Percentiles rank a stretch among this genome's conserved stretches.
phyloP scores from a whole-genome alignment of 1,140 invertebrate species.

The Halictus rubicundus region DNA sequence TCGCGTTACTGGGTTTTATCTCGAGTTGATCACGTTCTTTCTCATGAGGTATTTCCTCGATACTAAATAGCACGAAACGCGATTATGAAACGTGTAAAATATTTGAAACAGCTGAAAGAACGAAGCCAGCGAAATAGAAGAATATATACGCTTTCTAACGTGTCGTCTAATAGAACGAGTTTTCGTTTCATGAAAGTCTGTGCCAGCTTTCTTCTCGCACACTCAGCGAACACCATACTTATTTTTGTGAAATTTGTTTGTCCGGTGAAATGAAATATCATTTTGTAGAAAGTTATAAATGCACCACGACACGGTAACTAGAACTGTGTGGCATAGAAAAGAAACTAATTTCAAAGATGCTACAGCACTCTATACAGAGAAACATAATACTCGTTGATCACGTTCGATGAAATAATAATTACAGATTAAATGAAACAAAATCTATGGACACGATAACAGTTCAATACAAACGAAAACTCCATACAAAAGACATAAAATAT shows the following conservation, averaged over 20 bases:
- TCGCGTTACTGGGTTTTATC: slow-evolving; percentile 1
- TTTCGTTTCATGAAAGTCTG: slow-evolving; percentile 18
- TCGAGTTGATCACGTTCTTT: not conserved
- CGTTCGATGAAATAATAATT: slow-evolving; percentile 1
- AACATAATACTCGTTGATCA: not conserved
- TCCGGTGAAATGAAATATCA: not conserved
- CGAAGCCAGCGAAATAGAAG: slow-evolving; percentile 38
- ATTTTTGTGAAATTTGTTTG: too few relatives aligned
- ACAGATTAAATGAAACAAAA: not conserved
- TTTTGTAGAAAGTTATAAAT: not conserved
- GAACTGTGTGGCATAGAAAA: not conserved
- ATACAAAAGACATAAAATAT: slow-evolving; percentile 4
- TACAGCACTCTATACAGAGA: not conserved
- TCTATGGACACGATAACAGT: not conserved
- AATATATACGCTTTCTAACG: slow-evolving; percentile 31
- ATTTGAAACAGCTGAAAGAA: slow-evolving; percentile 13
- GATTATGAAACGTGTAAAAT: slow-evolving; percentile 28
- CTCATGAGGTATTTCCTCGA: not conserved
- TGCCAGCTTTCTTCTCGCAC: not conserved
- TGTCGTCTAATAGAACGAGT: not conserved
- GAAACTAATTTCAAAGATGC: not conserved
- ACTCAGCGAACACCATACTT: too few relatives aligned
- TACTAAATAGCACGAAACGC: not conserved
- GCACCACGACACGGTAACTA: not conserved
- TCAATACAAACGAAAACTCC: slow-evolving; percentile 25